Evolutionary conservation across 2,888 invertebrate genomes (phyloP), one percentile per base, ranked within the genome.

Genomic region (Synanthedon myopaeformis): DNA sequence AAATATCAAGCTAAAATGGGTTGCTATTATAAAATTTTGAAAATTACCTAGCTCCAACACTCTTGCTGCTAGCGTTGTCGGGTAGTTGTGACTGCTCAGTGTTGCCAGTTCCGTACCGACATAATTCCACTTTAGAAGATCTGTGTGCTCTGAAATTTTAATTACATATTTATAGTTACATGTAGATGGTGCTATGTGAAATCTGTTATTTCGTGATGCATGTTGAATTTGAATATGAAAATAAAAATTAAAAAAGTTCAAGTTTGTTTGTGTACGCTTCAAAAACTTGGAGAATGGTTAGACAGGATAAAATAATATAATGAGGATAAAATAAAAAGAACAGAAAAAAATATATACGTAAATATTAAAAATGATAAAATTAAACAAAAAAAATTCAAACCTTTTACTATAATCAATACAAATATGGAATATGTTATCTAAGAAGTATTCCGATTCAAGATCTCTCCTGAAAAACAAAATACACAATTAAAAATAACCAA

Each of bases 351-450:
- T n/a, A n/a, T n/a, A n/a, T n/a, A n/a, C n/a, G n/a, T n/a, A n/a
- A 6, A 45, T 6, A 42, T 13, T n/a, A 42, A 42, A 5, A 11
- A 45, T 45, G 2, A 45, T 3, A 45, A 12, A 14, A 45, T 23
- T 23, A 23, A 5, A 45, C 45, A 12, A 45, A 45, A 45, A 23
- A 13, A 12, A 13, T 52, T 52, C 76, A 57, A 73, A 80, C 79
- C 79, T 81, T 56, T 69, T 69, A 64, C 70, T 77, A 74, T 88
- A 89, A 71, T 93, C 92, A 70, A 90, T 90, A 80, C 92, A 93
- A 70, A 92, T 89, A 73, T 92, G 92, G 88, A 91, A 93, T 69
- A 93, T 89, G 69, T 91, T 91, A 61, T 90, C 82, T 77, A 93
- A 89, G 85, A 91, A 93, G 67, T 84, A 81, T 66, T 92, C 91